A percentile compares a stretch with the other conserved stretches of the same genome.
These are phyloP conservation scores for Meloidogyne floridensis DNA, from an alignment of 1,140 invertebrate genomes.

Conservation along the genomic window DNA sequence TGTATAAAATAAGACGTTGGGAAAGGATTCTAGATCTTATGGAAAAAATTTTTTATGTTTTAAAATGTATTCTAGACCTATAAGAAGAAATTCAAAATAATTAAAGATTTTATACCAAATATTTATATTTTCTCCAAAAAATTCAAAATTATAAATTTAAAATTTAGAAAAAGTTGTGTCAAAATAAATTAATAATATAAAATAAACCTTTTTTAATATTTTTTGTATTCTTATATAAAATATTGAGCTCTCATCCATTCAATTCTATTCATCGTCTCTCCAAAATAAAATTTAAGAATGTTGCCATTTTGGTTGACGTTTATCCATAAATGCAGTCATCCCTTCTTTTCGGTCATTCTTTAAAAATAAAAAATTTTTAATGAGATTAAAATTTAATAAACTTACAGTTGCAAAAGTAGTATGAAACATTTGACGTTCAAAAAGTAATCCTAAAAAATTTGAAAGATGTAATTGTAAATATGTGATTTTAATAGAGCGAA, in stretches of 20 bases:
- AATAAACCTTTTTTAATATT: background rate
- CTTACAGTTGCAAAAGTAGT: conserved; percentile 80
- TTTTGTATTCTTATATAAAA: background rate
- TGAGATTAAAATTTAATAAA: conserved; percentile 11
- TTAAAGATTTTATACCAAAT: too few species aligned
- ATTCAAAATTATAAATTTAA: too few species aligned
- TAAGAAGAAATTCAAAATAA: too few species aligned
- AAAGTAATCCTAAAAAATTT: conserved; percentile 70
- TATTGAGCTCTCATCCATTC: background rate
- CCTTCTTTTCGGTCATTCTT: conserved; percentile 86
- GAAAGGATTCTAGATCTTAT: too few species aligned
- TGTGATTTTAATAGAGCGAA: too few species aligned
- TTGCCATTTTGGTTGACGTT: conserved; percentile 74
- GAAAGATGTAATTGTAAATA: too few species aligned
- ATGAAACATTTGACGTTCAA: conserved; percentile 87
- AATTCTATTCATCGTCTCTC: background rate
- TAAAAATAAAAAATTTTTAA: conserved; percentile 58
- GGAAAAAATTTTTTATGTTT: too few species aligned
- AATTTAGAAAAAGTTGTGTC: too few species aligned
- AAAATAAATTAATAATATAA: too few species aligned
- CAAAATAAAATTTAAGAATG: conserved; percentile 24
- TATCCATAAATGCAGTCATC: conserved; percentile 88
- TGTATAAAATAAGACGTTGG: too few species aligned
- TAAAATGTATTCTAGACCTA: too few species aligned
- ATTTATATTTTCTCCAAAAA: too few species aligned